Base-by-base conservation (phyloP, 53 echinoderm and acorn worm species). In the Holothuria scabra region DNA sequence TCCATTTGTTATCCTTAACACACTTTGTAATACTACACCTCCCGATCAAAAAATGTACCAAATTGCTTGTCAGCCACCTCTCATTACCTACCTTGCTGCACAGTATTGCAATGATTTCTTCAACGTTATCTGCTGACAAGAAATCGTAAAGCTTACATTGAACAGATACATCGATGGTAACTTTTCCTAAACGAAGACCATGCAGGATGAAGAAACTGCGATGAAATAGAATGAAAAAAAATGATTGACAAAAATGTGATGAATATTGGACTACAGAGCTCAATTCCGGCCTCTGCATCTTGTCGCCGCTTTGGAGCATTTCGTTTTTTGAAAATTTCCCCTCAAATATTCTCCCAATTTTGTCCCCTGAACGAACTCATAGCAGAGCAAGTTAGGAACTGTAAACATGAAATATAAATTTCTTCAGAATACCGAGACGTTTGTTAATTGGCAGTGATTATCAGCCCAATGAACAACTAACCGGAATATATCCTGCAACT, bases 141-240 rank as follows among this genome's bases (percentile, higher is more conserved):
- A 69, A 69, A n/a, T 69, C 69, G 69, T 69, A 69, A 2, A 69
- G 30, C 19, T 69, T 69, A 44, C 69, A 69, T 13, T 30, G 35
- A 16, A 5, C 35, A n/a, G 12, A 23, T 4, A 69, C 37, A n/a
- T n/a, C 69, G 37, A 69, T 38, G 2, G 37, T 20, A 0, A 69
- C 69, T 14, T 69, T 69, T 22, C 37, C 44, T 38, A 19, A 16
- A 0, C 69, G 34, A 69, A 69, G 69, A 69, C 69, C n/a, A n/a
- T n/a, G n/a, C 69, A 22, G 69, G 69, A 22, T 37, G 37, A 8
- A 69, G 1, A 38, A 69, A 69, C 69, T 69, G 44, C 8, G 18
- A 69, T 35, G 28, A 4, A 28, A 11, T 0, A 28, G 11, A 67
- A 5, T 16, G 3, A n/a, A n/a, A n/a, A 67, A 7, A 28, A 28